Base-by-base conservation (phyloP, 2,113 vertebrate species). In the Malurus alboscapulatus region DNA sequence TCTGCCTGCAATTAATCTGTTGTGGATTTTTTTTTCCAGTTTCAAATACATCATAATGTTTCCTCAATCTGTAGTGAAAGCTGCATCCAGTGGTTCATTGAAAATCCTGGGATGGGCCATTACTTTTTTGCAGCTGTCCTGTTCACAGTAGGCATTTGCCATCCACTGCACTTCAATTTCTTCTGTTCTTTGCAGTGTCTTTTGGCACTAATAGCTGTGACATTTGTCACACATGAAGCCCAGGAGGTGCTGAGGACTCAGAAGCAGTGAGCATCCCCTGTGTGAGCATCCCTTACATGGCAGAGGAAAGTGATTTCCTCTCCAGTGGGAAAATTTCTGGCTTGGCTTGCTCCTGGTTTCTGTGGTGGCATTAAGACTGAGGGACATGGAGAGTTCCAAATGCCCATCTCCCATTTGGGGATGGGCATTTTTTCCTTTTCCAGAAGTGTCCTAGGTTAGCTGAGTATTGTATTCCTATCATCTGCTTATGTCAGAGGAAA, bases 141-240 rank as follows among this genome's bases (percentile, higher is more conserved):
- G 51, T 62, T 75, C 38, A 25, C 50, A 53, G n/a, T 40, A 68
- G 65, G 45, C 53, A 53, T 72, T 94, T 82, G 27, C 85, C 32
- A 32, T 90, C 67, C 53, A 72, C 15, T 6, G 25, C 47, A 24
- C 62, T 61, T 88, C 25, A 93, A 53, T 51, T 48, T 3, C 8
- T 82, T 93, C 73, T 84, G 77, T 81, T 89, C 83, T 80, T 83
- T 79, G 66, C 57, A 30, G 40, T 0, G 0, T 73, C 66, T 92
- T 78, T 71, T 94, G 92, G 86, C 94, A 69, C 36, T 24, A 38
- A n/a, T 59, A 83, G 58, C 67, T 66, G 83, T 86, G 94, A 47
- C 93, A 95, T 90, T 92, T 90, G 72, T 77, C 50, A 83, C 67
- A 57, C 80, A 50, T 21, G 86, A 94, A 65, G 47, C 54, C 47